Evolutionary conservation across 2,888 invertebrate genomes (phyloP), one percentile per base, ranked within the genome.

Genomic region (Leptopilina myrica): DNA sequence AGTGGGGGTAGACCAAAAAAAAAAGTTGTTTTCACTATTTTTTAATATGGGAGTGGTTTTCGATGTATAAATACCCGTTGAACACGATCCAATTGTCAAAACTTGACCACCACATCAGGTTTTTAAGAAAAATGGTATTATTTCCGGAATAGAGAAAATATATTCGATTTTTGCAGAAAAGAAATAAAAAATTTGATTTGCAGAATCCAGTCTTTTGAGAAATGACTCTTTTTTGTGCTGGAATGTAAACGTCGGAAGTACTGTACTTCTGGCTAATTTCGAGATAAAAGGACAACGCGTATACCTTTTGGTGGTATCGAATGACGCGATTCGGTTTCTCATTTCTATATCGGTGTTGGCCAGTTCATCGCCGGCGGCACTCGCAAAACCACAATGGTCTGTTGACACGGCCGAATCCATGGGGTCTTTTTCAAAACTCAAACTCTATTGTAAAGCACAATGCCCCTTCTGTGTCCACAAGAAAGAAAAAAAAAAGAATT

Each of bases 251-350:
- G 73, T 40, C 73, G 73, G 73, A 73, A 56, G 73, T 20, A 20
- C 20, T 56, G 56, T 73, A n/a, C 33, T 64, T 40, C 33, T 59
- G 73, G 73, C 73, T 15, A 73, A 73, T 73, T 73, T 59, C 73
- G 56, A 40, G 20, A 62, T 62, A 62, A 56, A 40, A n/a, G 40
- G 20, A 26, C 11, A 67, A 56, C 14, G 53, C n/a, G n/a, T n/a
- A n/a, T 33, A 53, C 33, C 69, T 69, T 20, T 20, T 20, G 20
- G n/a, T 12, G 33, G 82, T 79, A 80, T 86, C 81, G 77, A 67
- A 65, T 84, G 79, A 79, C 78, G 75, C 82, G 65, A 66, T 64
- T 78, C 76, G 77, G 20, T 8, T 49, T 76, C 65, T 80, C 66
- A 73, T 77, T 76, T 53, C 62, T 49, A 49, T 77, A 49, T 77